phyloP scores from a whole-genome alignment of 2,113 vertebrate species.

The Tachysurus fulvidraco region DNA sequence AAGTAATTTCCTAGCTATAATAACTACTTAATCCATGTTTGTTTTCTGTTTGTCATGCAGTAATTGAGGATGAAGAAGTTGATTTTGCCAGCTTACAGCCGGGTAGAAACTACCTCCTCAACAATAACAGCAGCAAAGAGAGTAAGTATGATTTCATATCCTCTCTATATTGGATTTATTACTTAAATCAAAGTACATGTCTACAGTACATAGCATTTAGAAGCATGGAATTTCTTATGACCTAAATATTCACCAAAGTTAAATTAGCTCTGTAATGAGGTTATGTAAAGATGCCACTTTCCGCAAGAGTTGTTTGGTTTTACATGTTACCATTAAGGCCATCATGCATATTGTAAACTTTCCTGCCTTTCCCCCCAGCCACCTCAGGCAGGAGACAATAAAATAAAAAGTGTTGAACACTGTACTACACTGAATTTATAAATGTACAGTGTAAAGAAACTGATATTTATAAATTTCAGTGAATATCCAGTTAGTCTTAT shows the following conservation, averaged over 20 bases:
- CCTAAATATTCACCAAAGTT: neutral
- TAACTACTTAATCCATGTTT: neutral
- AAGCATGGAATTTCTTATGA: neutral
- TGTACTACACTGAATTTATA: neutral
- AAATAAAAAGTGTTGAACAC: neutral
- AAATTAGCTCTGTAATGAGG: neutral
- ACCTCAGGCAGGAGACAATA: neutral
- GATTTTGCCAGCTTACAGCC: conserved; percentile 83
- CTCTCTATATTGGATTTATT: neutral
- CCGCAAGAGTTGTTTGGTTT: neutral
- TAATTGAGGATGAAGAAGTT: conserved; percentile 94
- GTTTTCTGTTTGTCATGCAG: conserved; percentile 60
- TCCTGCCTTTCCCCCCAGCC: neutral
- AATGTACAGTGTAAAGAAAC: no score
- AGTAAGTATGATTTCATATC: conserved; percentile 75
- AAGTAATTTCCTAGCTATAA: neutral
- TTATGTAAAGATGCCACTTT: neutral
- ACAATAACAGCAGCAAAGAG: conserved; percentile 90
- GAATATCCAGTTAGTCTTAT: neutral
- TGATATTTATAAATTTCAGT: no score
- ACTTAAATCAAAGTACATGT: neutral
- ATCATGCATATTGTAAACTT: no score
- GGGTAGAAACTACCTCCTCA: conserved; percentile 87
- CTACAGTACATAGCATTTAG: neutral
- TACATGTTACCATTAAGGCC: neutral